Conservation (phyloP, 2,888 invertebrate species). For the Ophioninae sp. region DNA sequence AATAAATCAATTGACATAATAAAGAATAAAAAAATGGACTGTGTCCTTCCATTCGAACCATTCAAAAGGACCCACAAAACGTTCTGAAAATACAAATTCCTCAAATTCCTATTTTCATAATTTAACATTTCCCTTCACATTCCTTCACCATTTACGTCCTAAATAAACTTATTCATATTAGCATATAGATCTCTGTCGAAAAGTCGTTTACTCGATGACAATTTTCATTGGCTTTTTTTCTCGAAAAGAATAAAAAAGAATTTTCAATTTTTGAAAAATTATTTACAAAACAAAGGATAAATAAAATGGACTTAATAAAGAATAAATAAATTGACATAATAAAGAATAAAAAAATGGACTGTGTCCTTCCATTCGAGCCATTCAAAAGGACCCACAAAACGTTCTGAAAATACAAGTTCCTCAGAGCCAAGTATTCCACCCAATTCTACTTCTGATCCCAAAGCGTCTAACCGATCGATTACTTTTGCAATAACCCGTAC, state of each 20-base stretch:
- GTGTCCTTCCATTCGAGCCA: background rate
- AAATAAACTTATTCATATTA: slow-evolving; percentile 4
- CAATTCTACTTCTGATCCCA: background rate
- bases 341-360: background rate
- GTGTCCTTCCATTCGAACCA: background rate
- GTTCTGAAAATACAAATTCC: too few relatives aligned
- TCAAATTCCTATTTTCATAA: too few relatives aligned
- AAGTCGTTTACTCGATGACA: background rate
- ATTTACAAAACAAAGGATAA: background rate
- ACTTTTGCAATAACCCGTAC: background rate
- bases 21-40: background rate
- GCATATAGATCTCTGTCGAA: slow-evolving; percentile 5
- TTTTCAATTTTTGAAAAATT: background rate
- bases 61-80: background rate
- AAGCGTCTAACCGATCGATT: background rate
- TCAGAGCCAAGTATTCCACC: too few relatives aligned
- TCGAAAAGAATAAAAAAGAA: background rate
- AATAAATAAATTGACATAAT: too few relatives aligned
- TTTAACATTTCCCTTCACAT: too few relatives aligned
- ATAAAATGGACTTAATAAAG: too few relatives aligned
- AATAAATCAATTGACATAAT: too few relatives aligned
- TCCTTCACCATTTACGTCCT: slow-evolving; percentile 1
- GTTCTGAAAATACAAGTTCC: too few relatives aligned
- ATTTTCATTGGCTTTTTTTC: background rate
- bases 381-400: background rate